These are phyloP conservation scores for Entomyzon cyanotis DNA, from an alignment of 2,113 vertebrate genomes.

Conservation along the genomic window DNA sequence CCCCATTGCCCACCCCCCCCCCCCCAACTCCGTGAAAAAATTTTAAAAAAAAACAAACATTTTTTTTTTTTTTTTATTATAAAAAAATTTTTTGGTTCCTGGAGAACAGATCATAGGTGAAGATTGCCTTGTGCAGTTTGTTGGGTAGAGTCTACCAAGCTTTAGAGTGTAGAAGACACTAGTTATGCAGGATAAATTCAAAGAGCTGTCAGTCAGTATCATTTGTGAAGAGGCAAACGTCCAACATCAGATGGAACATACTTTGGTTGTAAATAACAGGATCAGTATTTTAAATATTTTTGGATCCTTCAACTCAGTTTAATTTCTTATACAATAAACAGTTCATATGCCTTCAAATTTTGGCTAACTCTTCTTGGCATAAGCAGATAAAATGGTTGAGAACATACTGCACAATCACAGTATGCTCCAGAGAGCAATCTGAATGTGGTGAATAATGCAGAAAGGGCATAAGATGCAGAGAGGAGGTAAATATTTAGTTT, in stretches of 20 bases:
- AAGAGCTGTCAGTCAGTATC: background rate
- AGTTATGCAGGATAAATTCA: background rate
- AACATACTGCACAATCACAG: background rate
- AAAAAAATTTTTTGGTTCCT: no score
- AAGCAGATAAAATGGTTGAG: background rate
- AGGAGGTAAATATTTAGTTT: slow-evolving; percentile 47
- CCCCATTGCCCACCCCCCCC: no score
- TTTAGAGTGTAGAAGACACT: slow-evolving; percentile 4
- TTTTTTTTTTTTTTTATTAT: no score
- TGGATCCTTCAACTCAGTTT: background rate
- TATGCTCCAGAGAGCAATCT: background rate
- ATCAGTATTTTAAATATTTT: background rate
- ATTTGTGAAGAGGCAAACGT: background rate
- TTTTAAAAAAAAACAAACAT: no score
- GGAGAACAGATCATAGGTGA: slow-evolving; percentile 21
- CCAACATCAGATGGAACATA: background rate
- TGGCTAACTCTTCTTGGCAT: background rate
- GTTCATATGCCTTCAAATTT: background rate
- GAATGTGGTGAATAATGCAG: slow-evolving; percentile 22
- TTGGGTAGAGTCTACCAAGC: background rate
- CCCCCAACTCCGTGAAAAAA: no score
- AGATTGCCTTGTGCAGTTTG: background rate
- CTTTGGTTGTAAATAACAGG: background rate
- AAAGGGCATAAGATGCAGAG: slow-evolving; percentile 16
- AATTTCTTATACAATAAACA: background rate